Base-by-base conservation (phyloP, 1,140 invertebrate species). In the Hypothenemus hampei region DNA sequence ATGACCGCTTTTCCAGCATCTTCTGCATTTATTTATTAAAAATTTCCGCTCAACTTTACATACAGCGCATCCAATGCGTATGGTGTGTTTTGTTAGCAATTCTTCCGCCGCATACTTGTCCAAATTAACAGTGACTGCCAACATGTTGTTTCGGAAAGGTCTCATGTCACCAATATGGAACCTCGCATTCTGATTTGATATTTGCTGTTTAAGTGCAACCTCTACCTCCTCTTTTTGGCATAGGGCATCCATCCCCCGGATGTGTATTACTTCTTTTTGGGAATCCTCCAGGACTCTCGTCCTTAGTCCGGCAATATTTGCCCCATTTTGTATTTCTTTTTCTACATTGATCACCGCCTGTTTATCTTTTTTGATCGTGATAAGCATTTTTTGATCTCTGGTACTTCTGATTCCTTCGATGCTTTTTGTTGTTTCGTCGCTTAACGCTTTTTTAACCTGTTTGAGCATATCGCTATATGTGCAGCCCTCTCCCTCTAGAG, bases 1-100 rank as follows among this genome's bases (percentile, higher is more conserved):
- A 24, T 62, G 58, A 4, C 23, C 55, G 10, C 18, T 26, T 3
- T 7, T 31, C 58, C 61, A 62, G 45, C 61, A 58, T 26, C 41
- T 62, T 3, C 15, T 37, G 21, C 61, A 62, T 36, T 31, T 60
- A 21, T 23, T 8, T 3, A 57, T 7, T 21, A 53, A n/a, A 6
- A 60, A 16, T 15, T 23, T 37, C 23, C 40, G 37, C 15, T 46
- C 23, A 5, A 59, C 8, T 33, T 19, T 26, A 24, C 59, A 60
- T 10, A 20, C 31, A 2, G 3, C 4, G 7, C 3, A n/a, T 10
- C 44, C 44, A 1, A 47, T n/a, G 7, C 44, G 11, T 3, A 47
- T 3, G 3, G 2, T 2, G 5, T 7, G 15, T 4, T 47, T 23
- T 11, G 8, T 11, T 7, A 59, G 15, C 18, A 56, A 16, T 33